Conservation (phyloP, 2,888 invertebrate species). For the Cordilura impudica region DNA sequence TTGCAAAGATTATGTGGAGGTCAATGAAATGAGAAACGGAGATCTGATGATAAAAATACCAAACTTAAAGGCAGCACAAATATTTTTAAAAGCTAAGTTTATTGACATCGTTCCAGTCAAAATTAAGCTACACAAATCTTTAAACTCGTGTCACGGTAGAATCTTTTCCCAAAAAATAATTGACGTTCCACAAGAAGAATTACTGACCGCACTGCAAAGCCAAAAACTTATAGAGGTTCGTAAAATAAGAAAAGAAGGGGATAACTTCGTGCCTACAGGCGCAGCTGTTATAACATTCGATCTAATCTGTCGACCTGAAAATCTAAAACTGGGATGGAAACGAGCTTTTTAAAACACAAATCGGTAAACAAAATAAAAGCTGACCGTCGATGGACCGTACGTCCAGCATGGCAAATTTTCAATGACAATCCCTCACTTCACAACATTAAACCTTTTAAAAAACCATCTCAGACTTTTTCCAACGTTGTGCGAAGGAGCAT, state of each 20-base stretch:
- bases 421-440: neutral
- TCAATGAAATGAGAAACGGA: neutral
- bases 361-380: neutral
- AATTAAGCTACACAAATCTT: neutral
- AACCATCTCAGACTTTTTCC: neutral
- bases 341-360: neutral
- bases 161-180: conserved; percentile 6
- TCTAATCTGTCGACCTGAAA: neutral
- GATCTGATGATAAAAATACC: conserved; percentile 1
- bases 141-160: neutral
- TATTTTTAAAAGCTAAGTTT: conserved; percentile 1
- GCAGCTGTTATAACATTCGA: conserved; percentile 11
- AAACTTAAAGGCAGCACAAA: conserved; percentile 10
- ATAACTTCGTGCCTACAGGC: neutral
- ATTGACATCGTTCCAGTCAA: neutral
- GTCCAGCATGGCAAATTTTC: neutral
- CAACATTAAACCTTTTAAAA: neutral
- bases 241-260: neutral
- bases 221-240: neutral
- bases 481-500: neutral
- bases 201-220: neutral
- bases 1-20: neutral
- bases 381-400: neutral
- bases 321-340: neutral
- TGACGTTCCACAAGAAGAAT: neutral